Evolutionary conservation across 2,888 invertebrate species (phyloP).

Genomic region (Scaptomyza tumidula): DNA sequence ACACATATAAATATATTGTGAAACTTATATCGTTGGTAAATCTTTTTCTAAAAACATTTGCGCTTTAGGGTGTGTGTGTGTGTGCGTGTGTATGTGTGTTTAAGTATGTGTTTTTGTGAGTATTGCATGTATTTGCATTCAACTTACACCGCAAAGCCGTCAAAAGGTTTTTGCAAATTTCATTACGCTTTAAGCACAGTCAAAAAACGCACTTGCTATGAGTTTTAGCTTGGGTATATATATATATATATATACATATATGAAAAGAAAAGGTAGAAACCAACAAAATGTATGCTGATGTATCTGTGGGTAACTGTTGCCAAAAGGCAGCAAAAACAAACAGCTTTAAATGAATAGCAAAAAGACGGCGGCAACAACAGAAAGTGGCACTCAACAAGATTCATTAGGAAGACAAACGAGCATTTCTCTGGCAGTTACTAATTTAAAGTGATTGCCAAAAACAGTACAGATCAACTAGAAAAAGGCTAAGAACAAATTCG

Average conservation of each 20-base stretch:
- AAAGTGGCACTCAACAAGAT: constrained; percentile 6
- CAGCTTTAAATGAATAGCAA: constrained; percentile 3
- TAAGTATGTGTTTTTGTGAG: not conserved
- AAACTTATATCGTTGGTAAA: constrained; percentile 15
- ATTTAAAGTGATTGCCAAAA: constrained; percentile 8
- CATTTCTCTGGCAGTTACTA: not conserved
- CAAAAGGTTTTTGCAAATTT: constrained; percentile 51
- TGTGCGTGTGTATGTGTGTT: constrained; percentile 5
- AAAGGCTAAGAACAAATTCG: not conserved
- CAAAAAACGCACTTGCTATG: constrained; percentile 22
- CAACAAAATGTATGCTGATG: not conserved
- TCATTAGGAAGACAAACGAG: constrained; percentile 34
- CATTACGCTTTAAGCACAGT: constrained; percentile 40
- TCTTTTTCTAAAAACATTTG: constrained; percentile 26
- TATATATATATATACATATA: constrained; percentile 2
- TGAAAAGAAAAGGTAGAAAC: not conserved
- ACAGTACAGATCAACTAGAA: not conserved
- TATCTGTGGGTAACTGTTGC: constrained; percentile 3
- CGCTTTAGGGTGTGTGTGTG: constrained; percentile 3
- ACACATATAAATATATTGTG: not conserved
- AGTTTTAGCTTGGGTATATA: constrained; percentile 1
- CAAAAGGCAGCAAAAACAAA: constrained; percentile 15
- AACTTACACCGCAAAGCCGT: constrained; percentile 42
- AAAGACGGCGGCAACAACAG: constrained; percentile 7
- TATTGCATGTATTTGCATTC: constrained; percentile 32